Evolutionary conservation across 2,797 vertebrate species (phyloP), one percentile per base, ranked within the genome.

Genomic region (Semotilus atromaculatus): DNA sequence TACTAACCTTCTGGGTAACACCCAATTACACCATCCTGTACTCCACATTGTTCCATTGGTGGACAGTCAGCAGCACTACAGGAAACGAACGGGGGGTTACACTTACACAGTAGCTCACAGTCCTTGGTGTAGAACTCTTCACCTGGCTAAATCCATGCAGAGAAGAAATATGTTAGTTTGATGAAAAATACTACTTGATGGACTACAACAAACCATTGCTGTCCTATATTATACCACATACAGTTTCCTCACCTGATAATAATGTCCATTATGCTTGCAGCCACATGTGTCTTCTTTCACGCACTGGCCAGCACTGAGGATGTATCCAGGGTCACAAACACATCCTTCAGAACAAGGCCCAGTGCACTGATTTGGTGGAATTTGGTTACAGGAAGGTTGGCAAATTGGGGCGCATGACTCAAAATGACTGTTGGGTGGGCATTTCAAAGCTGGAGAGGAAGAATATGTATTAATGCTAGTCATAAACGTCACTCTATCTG

Each of bases 381-480:
- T 89, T 55, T 51, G 84, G 19, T 67, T 29, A 74, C 95, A 96
- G 0, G 95, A 94, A 29, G 94, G 91, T 45, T 94, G 96, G 82
- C 95, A 96, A 40, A 92, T 88, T 85, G 91, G 85, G 19, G 92
- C 91, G 82, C 96, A 96, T 36, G 90, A 62, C 45, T 92, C 88
- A 72, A 94, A 96, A 89, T 95, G 95, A 85, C 94, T 96, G 91
- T 96, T 94, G n/a, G 90, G 31, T 11, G 86, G 88, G 73, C 96
- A 96, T 3, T 0, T 84, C 9, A 92, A 82, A 75, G 93, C 96
- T 96, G 67, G 1, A 23, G 51, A 67, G 38, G 58, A 58, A 74
- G 45, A 85, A 64, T 14, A n/a, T 64, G n/a, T 45, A 9, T 71
- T 85, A 74, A 34, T 7, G 18, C 2, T 55, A 31, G 48, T 29